Conservation (phyloP, 2,113 vertebrate genomes). For the Semnornis frantzii region DNA sequence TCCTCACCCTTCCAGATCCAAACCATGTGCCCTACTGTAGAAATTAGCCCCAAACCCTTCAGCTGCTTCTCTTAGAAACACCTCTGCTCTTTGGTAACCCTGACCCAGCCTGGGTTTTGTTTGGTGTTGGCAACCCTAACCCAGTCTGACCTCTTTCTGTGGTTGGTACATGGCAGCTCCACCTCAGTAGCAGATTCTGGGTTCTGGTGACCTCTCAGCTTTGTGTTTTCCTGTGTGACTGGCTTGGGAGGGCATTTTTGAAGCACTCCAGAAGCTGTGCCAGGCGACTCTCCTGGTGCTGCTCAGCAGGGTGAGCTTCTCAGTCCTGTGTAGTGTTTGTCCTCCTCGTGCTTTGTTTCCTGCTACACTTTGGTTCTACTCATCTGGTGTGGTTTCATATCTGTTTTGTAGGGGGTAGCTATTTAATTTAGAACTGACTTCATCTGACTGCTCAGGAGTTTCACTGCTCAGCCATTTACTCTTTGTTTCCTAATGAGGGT, state of each 20-base stretch:
- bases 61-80: background rate
- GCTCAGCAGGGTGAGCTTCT: background rate
- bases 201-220: background rate
- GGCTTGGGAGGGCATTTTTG: background rate
- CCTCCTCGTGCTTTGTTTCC: slow-evolving; percentile 34
- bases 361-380: background rate
- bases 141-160: background rate
- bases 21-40: background rate
- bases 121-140: background rate
- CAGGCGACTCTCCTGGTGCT: background rate
- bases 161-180: background rate
- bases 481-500: background rate
- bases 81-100: background rate
- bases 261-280: background rate
- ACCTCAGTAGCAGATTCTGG: background rate
- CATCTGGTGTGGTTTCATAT: slow-evolving; percentile 12
- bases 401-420: slow-evolving; percentile 29
- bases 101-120: background rate
- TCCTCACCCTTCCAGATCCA: background rate
- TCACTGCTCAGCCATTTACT: background rate
- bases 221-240: background rate
- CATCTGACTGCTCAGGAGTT: slow-evolving; percentile 24
- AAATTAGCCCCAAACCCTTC: fast-evolving
- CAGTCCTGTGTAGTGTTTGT: background rate
- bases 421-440: slow-evolving; percentile 48